Percentiles rank a stretch among this genome's conserved stretches.
Conservation (phyloP, 2,797 vertebrate species). For the Propithecus deckenii region DNA sequence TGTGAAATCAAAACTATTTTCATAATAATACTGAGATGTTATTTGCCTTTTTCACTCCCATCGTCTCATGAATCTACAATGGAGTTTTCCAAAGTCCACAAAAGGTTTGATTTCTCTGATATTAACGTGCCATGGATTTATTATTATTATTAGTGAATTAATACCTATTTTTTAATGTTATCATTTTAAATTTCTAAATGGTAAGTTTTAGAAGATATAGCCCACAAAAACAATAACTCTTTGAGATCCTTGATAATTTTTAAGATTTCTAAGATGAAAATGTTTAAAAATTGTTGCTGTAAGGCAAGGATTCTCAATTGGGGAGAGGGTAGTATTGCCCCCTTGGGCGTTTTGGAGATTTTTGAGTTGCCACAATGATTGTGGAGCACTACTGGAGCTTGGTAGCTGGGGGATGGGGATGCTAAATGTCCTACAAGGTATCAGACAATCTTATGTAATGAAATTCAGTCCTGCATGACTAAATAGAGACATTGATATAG, state of each 20-base stretch:
- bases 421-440: neutral
- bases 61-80: neutral
- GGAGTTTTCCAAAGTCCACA: neutral
- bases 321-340: neutral
- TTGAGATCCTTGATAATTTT: slow-evolving; percentile 3
- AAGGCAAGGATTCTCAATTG: neutral
- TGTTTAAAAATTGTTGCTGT: neutral
- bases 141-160: neutral
- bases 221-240: neutral
- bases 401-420: neutral
- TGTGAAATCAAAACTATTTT: slow-evolving; percentile 26
- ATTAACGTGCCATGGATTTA: neutral
- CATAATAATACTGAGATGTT: neutral
- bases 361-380: neutral
- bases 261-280: neutral
- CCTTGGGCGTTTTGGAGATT: neutral
- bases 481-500: neutral
- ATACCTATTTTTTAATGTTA: neutral
- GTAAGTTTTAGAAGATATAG: neutral
- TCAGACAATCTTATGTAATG: neutral
- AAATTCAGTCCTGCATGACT: neutral
- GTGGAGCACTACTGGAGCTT: neutral
- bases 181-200: neutral
- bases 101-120: neutral
- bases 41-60: neutral